phyloP scores from a whole-genome alignment of 2,888 invertebrate species.

The Magallana nippona region DNA sequence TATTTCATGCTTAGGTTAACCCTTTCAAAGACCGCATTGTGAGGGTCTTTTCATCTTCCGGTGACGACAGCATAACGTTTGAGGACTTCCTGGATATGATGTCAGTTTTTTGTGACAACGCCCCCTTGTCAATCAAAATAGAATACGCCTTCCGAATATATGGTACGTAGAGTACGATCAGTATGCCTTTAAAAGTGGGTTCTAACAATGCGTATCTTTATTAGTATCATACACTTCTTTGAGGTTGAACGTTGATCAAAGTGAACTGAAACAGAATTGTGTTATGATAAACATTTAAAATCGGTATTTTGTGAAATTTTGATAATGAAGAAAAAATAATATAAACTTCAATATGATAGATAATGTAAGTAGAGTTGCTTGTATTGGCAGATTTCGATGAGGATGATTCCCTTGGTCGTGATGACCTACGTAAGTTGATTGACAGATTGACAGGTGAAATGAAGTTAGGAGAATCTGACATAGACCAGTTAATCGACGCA shows the following conservation, averaged over 20 bases:
- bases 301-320: not conserved
- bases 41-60: conserved; percentile 76
- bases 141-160: conserved; percentile 80
- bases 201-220: too few species aligned
- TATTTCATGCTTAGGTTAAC: conserved; percentile 71
- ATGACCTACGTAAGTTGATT: conserved; percentile 90
- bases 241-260: too few species aligned
- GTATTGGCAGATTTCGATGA: conserved; percentile 89
- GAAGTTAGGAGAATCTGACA: conserved; percentile 72
- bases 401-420: conserved; percentile 93
- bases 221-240: too few species aligned
- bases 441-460: conserved; percentile 88
- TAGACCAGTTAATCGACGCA: conserved; percentile 78
- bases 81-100: conserved; percentile 80
- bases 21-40: conserved; percentile 78
- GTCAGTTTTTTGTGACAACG: conserved; percentile 79
- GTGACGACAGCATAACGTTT: conserved; percentile 77
- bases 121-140: conserved; percentile 78
- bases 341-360: not conserved
- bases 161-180: conserved; percentile 62
- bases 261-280: too few species aligned
- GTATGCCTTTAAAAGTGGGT: too few species aligned
- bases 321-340: not conserved
- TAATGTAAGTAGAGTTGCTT: not conserved
- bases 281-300: not conserved